These are phyloP conservation scores for Cyrtonyx montezumae DNA, from an alignment of 2,113 vertebrate genomes.

Conservation along the genomic window DNA sequence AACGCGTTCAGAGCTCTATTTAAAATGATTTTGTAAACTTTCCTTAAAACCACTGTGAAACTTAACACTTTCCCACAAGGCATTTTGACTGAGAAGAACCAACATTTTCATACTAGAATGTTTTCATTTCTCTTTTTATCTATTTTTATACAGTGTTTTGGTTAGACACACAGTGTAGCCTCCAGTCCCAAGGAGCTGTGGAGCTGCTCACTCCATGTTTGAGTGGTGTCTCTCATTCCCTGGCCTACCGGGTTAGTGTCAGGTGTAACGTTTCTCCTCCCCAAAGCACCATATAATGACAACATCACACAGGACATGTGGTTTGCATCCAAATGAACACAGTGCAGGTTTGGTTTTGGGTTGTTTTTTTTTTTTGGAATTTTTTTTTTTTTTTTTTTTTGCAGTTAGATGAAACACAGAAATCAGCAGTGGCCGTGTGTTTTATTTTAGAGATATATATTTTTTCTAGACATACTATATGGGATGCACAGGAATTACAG, in stretches of 20 bases:
- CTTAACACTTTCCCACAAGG: neutral
- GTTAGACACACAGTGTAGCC: neutral
- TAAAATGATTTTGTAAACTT: neutral
- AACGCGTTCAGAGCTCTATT: neutral
- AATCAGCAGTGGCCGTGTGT: neutral
- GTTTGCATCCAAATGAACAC: constrained; percentile 32
- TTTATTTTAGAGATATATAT: neutral
- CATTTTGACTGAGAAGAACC: neutral
- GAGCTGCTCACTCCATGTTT: neutral
- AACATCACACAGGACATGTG: constrained; percentile 62
- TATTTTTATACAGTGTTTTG: neutral
- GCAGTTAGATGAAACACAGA: constrained; percentile 44
- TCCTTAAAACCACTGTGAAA: neutral
- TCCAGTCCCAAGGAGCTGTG: neutral
- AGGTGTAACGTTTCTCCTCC: neutral
- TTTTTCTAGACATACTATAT: constrained; percentile 30
- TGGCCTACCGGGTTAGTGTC: neutral
- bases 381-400: neutral
- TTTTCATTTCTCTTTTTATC: neutral
- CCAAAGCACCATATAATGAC: neutral
- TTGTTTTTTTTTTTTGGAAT: neutral
- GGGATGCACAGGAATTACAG: constrained; percentile 57
- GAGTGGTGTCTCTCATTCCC: neutral
- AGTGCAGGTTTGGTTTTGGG: neutral
- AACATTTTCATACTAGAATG: neutral